These are phyloP conservation scores for Holothuria leucospilota DNA, from an alignment of 53 echinoderm and acorn worm genomes.

Conservation along the genomic window DNA sequence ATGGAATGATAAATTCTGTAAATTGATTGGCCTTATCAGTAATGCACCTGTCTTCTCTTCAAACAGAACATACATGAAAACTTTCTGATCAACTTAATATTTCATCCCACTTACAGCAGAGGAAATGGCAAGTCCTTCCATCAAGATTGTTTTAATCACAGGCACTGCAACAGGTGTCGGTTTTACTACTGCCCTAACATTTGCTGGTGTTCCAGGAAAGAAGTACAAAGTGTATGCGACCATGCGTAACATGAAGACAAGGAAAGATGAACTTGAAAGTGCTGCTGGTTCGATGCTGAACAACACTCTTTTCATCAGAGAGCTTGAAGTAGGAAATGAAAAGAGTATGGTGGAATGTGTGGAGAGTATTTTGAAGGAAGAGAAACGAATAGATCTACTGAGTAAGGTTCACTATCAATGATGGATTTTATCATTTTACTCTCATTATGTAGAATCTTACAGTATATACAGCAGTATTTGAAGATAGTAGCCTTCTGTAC, in stretches of 20 bases:
- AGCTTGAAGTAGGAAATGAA: constrained; percentile 23
- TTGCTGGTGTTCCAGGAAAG: neutral
- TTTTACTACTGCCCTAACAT: constrained; percentile 11
- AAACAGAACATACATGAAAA: no score
- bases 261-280: constrained; percentile 28
- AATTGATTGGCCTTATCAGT: no score
- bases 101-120: no score
- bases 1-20: no score
- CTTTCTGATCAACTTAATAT: no score
- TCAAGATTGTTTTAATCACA: constrained; percentile 15
- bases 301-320: constrained; percentile 29
- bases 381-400: constrained; percentile 17
- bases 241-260: constrained; percentile 35
- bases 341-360: constrained; percentile 11
- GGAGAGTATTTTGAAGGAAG: constrained; percentile 24
- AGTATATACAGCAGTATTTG: no score
- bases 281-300: constrained; percentile 21
- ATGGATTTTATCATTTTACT: no score
- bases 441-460: no score
- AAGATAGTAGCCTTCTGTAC: no score
- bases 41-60: no score
- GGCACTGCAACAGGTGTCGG: constrained; percentile 33
- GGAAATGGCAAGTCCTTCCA: neutral
- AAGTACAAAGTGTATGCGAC: constrained; percentile 39
- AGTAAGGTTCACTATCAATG: neutral